phyloP scores from a whole-genome alignment of 1,140 invertebrate species.

The Pseudomyrmex flavicornis region DNA sequence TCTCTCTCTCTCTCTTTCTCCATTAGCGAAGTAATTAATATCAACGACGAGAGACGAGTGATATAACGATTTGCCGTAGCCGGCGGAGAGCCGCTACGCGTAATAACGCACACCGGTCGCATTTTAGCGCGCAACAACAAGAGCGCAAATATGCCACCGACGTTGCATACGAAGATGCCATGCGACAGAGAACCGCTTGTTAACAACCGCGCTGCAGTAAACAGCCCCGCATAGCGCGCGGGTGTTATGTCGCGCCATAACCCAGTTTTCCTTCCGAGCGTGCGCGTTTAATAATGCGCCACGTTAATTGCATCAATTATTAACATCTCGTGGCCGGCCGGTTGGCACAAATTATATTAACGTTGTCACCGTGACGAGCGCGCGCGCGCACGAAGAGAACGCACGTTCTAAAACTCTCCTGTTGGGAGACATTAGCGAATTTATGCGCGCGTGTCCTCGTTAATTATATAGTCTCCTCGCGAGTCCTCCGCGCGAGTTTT shows the following conservation, averaged over 20 bases:
- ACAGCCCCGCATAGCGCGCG: slow-evolving; percentile 32
- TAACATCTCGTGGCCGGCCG: slow-evolving; percentile 29
- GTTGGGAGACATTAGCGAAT: slow-evolving; percentile 38
- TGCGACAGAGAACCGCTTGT: slow-evolving; percentile 36
- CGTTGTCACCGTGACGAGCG: slow-evolving; percentile 24
- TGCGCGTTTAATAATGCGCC: slow-evolving; percentile 53
- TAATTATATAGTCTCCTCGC: background rate
- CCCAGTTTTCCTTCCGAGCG: slow-evolving; percentile 55
- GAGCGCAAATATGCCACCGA: slow-evolving; percentile 32
- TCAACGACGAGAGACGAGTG: slow-evolving; percentile 20
- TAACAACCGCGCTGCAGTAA: slow-evolving; percentile 27
- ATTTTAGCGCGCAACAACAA: slow-evolving; percentile 23
- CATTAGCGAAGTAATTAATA: slow-evolving; percentile 43
- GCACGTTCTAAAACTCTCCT: slow-evolving; percentile 12
- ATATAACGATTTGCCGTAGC: slow-evolving; percentile 36
- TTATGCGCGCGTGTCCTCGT: slow-evolving; percentile 1
- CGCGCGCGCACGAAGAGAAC: background rate
- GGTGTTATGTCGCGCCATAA: slow-evolving; percentile 47
- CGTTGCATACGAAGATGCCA: slow-evolving; percentile 13
- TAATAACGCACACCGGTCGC: background rate
- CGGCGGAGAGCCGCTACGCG: background rate
- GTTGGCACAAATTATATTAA: slow-evolving; percentile 52
- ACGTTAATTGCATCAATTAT: slow-evolving; percentile 60
- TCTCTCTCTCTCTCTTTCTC: background rate
- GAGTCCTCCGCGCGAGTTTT: background rate